These are phyloP conservation scores for Andinoacara biseriatus DNA, from an alignment of 2,113 vertebrate species.

Conservation along the genomic window DNA sequence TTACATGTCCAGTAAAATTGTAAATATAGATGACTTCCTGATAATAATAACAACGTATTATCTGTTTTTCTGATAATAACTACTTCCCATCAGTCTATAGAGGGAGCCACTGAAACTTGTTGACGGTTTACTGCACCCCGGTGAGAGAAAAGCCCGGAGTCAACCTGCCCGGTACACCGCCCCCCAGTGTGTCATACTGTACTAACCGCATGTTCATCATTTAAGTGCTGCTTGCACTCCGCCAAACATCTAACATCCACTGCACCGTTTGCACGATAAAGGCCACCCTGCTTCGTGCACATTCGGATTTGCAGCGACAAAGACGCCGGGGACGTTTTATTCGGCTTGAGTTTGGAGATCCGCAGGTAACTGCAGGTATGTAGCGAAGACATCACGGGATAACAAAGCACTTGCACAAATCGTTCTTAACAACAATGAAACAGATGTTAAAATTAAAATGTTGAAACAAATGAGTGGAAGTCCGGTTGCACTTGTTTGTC, in stretches of 20 bases:
- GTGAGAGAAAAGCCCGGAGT: slow-evolving; percentile 59
- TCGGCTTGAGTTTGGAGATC: slow-evolving; percentile 35
- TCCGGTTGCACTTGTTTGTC: slow-evolving; percentile 21
- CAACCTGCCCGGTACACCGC: slow-evolving; percentile 80
- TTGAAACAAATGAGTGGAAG: slow-evolving; percentile 5
- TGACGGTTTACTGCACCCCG: slow-evolving; percentile 31
- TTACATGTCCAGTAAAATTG: background rate
- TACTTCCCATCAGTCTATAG: slow-evolving; percentile 65
- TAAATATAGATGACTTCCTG: background rate
- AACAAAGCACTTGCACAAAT: background rate
- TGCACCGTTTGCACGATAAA: slow-evolving; percentile 18
- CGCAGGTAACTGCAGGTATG: slow-evolving; percentile 73
- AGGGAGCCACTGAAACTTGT: slow-evolving; percentile 76
- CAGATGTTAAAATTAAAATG: background rate
- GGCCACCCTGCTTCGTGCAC: background rate
- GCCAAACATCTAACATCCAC: slow-evolving; percentile 44
- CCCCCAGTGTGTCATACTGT: slow-evolving; percentile 68
- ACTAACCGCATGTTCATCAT: slow-evolving; percentile 71
- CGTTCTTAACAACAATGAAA: background rate
- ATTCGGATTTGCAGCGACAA: slow-evolving; percentile 8
- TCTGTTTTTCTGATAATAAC: background rate
- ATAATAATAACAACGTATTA: background rate
- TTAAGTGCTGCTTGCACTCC: slow-evolving; percentile 61
- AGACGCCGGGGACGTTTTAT: slow-evolving; percentile 11
- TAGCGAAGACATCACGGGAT: slow-evolving; percentile 18